Percentiles rank a stretch among this genome's conserved stretches.
These are phyloP conservation scores for Daboia siamensis DNA, from an alignment of 2,113 vertebrate species.

Conservation along the genomic window DNA sequence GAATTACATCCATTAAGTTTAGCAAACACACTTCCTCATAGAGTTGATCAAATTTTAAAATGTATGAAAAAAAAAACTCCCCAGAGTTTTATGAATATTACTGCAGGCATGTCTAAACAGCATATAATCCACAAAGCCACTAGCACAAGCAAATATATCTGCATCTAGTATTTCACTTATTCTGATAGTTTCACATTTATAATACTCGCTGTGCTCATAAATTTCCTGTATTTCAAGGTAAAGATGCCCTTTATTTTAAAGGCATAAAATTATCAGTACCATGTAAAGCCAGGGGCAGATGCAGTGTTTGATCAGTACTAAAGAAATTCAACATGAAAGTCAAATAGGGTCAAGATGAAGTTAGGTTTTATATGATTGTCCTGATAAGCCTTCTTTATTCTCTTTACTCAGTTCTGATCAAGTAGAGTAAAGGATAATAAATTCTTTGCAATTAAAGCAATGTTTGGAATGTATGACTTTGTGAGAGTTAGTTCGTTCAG, in stretches of 20 bases:
- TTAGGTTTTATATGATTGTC: not conserved
- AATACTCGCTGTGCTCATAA: not conserved
- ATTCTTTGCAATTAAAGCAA: conserved; percentile 9
- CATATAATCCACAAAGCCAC: not conserved
- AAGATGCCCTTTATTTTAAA: not conserved
- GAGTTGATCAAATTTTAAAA: not conserved
- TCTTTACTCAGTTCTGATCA: conserved; percentile 16
- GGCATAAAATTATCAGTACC: not conserved
- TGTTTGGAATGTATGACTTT: not conserved
- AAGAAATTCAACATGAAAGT: not conserved
- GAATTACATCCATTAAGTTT: not conserved
- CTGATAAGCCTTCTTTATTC: conserved; percentile 4
- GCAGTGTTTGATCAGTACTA: not conserved
- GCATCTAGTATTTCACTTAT: fast-evolving
- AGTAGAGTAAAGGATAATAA: conserved; percentile 12
- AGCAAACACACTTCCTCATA: not conserved
- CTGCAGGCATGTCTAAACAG: not conserved
- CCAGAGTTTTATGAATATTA: fast-evolving
- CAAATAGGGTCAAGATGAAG: conserved; percentile 9
- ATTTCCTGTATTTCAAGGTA: not conserved
- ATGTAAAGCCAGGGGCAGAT: not conserved
- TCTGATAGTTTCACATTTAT: not conserved
- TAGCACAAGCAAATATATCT: fast-evolving
- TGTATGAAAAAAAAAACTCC: fast-evolving
- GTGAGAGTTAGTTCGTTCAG: conserved; percentile 16